These are phyloP conservation scores for Pheucticus melanocephalus DNA, from an alignment of 2,113 vertebrate species.

Conservation along the genomic window DNA sequence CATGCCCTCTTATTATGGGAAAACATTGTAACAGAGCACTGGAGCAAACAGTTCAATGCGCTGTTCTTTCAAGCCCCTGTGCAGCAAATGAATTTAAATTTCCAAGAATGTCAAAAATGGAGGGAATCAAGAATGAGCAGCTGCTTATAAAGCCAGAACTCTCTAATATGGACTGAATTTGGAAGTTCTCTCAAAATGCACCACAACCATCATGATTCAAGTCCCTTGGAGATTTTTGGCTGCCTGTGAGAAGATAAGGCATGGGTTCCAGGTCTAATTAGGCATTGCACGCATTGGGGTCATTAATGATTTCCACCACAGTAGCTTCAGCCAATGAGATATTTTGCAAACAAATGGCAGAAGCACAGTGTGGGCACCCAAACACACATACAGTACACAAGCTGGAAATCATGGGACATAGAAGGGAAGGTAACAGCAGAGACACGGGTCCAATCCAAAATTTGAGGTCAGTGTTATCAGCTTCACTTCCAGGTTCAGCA, in stretches of 20 bases:
- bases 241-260: not conserved
- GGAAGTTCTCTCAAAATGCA: not conserved
- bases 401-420: not conserved
- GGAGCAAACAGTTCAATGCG: not conserved
- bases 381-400: not conserved
- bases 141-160: not conserved
- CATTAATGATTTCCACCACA: constrained; percentile 25
- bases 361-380: not conserved
- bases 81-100: not conserved
- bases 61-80: not conserved
- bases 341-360: constrained; percentile 19
- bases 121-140: not conserved
- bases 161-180: not conserved
- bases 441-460: not conserved
- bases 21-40: constrained; percentile 46
- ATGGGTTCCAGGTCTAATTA: not conserved
- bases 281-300: not conserved
- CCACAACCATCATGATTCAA: not conserved
- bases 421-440: not conserved
- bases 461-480: not conserved
- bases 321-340: not conserved
- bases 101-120: not conserved
- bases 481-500: not conserved
- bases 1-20: constrained; percentile 17
- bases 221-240: not conserved